Base-by-base conservation (phyloP, 2,113 vertebrate genomes). In the Psilopogon haemacephalus region DNA sequence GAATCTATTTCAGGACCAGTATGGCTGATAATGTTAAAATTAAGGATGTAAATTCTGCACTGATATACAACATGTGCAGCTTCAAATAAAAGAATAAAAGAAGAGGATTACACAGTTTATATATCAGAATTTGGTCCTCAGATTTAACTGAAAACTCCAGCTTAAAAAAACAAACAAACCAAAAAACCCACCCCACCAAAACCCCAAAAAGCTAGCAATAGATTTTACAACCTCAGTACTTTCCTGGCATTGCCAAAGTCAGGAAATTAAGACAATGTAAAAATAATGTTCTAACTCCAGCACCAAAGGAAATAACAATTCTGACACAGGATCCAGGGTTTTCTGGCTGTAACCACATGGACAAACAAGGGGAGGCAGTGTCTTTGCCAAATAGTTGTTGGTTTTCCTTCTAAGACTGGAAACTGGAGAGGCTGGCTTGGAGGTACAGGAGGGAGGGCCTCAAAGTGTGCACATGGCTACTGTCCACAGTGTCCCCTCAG, bases 211-310 rank as follows among this genome's bases (percentile, higher is more conserved):
- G 68, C 48, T 77, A 48, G 11, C 15, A 89, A 33, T 33, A 79
- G 35, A 76, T 65, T 75, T 92, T 79, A 69, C 42, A 68, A 46
- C 24, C 4, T 81, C 33, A 85, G 44, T 32, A 52, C 50, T 21
- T 87, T 87, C 17, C 78, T 83, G 44, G 32, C 23, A 81, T 46
- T 1, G 1, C 73, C 54, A 15, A 83, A 79, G 24, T 69, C 44
- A 90, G 63, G 50, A 92, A 95, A 94, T 94, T 62, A 87, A 73
- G 50, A 63, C 32, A 91, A 54, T 12, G 79, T 33, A 33, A 85
- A 20, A 67, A 62, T 40, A 50, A 56, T 89, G 11, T 63, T 91
- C 33, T 83, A 55, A 72, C 27, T 89, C 50, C 82, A 88, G 33
- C 37, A 55, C 15, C 59, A 40, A 82, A 79, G 23, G 32, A 85